These are phyloP conservation scores for Leptopilina myrica DNA, from an alignment of 2,888 invertebrate species.

Conservation along the genomic window DNA sequence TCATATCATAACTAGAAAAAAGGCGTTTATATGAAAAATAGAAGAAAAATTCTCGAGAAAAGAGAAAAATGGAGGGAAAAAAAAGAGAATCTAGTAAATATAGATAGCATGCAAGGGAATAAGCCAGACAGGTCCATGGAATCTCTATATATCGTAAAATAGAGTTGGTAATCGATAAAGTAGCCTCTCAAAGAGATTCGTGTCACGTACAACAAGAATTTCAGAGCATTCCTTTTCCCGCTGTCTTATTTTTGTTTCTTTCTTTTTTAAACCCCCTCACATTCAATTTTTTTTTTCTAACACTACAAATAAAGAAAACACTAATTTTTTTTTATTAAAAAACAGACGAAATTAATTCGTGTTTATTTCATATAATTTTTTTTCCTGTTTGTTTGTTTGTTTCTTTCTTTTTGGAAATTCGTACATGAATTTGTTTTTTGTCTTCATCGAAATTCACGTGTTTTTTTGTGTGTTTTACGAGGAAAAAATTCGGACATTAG, in stretches of 20 bases:
- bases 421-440: conserved; percentile 43
- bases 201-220: conserved; percentile 60
- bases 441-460: conserved; percentile 57
- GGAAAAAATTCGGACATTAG: conserved; percentile 66
- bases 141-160: conserved; percentile 33
- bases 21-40: background rate
- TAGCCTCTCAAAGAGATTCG: conserved; percentile 53
- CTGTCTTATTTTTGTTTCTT: background rate
- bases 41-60: background rate
- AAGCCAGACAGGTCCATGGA: conserved; percentile 20
- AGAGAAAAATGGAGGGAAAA: background rate
- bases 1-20: no score
- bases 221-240: conserved; percentile 46
- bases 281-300: conserved; percentile 21
- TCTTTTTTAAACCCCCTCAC: background rate
- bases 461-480: conserved; percentile 48
- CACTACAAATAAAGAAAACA: conserved; percentile 41
- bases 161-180: conserved; percentile 57
- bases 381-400: no score
- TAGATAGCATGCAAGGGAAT: background rate
- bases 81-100: background rate
- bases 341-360: conserved; percentile 71
- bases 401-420: conserved; percentile 43
- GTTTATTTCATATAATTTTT: conserved; percentile 60
- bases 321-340: conserved; percentile 60